phyloP scores from a whole-genome alignment of 2,797 vertebrate species.

The Tenualosa ilisha region DNA sequence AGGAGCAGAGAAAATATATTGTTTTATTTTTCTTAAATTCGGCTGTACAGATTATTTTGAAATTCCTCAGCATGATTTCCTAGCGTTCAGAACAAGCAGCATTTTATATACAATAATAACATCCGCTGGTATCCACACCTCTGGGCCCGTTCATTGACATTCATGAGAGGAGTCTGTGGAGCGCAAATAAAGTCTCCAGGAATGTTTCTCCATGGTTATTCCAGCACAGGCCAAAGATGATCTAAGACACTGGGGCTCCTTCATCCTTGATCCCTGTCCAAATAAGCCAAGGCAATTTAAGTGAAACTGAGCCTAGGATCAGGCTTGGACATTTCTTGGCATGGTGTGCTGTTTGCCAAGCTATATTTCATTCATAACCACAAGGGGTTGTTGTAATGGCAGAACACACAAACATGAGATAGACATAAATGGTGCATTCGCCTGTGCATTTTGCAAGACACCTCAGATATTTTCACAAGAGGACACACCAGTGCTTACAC shows the following conservation, averaged over 20 bases:
- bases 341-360: not conserved
- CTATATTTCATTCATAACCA: not conserved
- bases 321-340: constrained; percentile 47
- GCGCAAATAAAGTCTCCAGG: constrained; percentile 9
- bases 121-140: not conserved
- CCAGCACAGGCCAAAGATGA: constrained; percentile 4
- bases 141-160: not conserved
- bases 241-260: constrained; percentile 37
- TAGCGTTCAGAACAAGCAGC: not conserved
- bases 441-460: not conserved
- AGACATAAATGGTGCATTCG: not conserved
- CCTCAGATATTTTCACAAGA: not conserved
- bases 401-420: not conserved
- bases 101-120: not conserved
- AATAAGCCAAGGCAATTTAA: constrained; percentile 22
- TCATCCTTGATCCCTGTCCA: constrained; percentile 32
- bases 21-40: not conserved
- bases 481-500: not conserved
- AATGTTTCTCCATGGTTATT: not conserved
- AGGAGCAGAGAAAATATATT: not conserved
- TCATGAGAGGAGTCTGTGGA: not conserved
- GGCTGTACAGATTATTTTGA: not conserved
- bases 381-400: not conserved
- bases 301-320: constrained; percentile 32
- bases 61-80: not conserved